Evolutionary conservation across 53 echinoderm and acorn worm species (phyloP).

Genomic region (Holothuria leucospilota): DNA sequence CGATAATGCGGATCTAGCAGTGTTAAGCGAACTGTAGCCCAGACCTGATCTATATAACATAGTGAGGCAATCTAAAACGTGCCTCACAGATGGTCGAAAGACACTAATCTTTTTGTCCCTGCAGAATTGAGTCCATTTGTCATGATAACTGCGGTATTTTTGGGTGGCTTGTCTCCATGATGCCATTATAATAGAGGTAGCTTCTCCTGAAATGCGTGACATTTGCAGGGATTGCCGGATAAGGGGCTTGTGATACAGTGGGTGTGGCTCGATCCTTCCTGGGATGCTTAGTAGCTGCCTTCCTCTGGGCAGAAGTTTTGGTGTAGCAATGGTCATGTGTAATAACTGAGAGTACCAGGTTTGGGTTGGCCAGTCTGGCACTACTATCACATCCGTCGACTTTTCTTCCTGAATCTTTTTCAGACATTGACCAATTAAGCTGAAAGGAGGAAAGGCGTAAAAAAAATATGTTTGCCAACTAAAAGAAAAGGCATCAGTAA

Average conservation of each 20-base stretch:
- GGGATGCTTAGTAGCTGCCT: no score
- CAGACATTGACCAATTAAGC: no score
- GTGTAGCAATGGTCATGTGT: no score
- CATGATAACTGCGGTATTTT: neutral
- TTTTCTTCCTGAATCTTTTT: no score
- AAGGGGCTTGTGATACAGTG: slow-evolving; percentile 28
- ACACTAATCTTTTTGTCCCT: neutral
- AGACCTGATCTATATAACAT: neutral
- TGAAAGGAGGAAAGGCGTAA: neutral
- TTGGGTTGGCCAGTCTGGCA: no score
- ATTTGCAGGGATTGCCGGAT: slow-evolving; percentile 12
- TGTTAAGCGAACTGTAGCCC: neutral
- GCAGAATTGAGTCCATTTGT: neutral
- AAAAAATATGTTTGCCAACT: neutral
- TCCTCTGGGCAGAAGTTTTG: no score
- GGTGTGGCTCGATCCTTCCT: no score
- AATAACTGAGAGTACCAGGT: no score
- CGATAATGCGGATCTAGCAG: neutral
- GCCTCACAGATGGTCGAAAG: neutral
- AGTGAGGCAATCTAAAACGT: no score
- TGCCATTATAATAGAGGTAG: neutral
- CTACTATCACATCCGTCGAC: neutral
- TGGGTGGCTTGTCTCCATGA: slow-evolving; percentile 12
- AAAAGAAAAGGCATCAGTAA: no score
- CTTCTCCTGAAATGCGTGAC: slow-evolving; percentile 5